Evolutionary conservation across 2,888 invertebrate species (phyloP).

Genomic region (Nesidiocoris tenuis): DNA sequence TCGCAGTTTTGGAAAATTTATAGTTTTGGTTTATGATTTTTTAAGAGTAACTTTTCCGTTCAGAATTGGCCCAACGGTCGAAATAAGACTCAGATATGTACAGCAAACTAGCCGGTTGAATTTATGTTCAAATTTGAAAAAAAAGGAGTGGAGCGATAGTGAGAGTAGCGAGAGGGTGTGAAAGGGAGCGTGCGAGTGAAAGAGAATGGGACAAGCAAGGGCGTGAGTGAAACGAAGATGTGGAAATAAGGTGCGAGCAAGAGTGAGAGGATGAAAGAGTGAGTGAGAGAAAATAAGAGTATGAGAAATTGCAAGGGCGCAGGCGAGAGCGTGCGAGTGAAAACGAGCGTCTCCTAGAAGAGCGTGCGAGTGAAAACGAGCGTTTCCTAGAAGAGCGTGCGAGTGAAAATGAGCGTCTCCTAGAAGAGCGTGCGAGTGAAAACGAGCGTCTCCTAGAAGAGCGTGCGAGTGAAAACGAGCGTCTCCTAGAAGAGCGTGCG

Average conservation of each 20-base stretch:
- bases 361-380: constrained; percentile 6
- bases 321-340: constrained; percentile 36
- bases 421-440: neutral
- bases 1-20: neutral
- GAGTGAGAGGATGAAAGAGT: constrained; percentile 8
- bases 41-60: too few relatives aligned
- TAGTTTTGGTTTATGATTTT: too few relatives aligned
- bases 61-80: too few relatives aligned
- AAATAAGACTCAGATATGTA: too few relatives aligned
- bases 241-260: neutral
- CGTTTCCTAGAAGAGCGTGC: neutral
- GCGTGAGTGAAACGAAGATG: constrained; percentile 1
- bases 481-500: too few relatives aligned
- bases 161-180: too few relatives aligned
- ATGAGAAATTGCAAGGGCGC: constrained; percentile 26
- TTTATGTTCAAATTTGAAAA: too few relatives aligned
- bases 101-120: too few relatives aligned
- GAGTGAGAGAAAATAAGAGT: constrained; percentile 20
- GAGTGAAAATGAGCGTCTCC: neutral
- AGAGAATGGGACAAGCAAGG: constrained; percentile 19
- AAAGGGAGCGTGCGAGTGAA: constrained; percentile 23
- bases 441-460: neutral
- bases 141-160: too few relatives aligned
- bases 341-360: constrained; percentile 9
- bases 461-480: too few relatives aligned